Conservation (phyloP, 2,888 invertebrate species). For the Eristalis tenax region DNA sequence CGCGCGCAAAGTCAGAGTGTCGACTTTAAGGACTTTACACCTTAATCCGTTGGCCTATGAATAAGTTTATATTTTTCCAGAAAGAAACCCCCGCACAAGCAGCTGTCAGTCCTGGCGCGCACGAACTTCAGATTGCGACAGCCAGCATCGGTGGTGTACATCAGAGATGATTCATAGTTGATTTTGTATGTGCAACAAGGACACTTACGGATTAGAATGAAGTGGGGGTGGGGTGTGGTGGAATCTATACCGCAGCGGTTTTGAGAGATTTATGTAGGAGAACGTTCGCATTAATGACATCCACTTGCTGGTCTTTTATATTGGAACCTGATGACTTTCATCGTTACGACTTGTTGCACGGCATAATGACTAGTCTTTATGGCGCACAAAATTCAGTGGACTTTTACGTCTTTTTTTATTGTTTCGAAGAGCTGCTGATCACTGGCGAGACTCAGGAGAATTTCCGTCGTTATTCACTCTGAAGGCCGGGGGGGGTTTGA, state of each 20-base stretch:
- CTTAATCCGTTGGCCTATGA: constrained; percentile 53
- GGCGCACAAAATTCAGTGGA: background rate
- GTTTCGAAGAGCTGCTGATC: background rate
- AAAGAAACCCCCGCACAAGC: background rate
- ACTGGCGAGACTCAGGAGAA: background rate
- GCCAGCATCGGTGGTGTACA: background rate
- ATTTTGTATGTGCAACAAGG: background rate
- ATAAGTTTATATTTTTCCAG: constrained; percentile 7
- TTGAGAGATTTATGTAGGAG: background rate
- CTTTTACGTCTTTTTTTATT: background rate
- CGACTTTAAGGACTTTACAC: constrained; percentile 51
- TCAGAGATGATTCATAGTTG: background rate
- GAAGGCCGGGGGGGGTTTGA: background rate
- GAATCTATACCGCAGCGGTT: background rate
- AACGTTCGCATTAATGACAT: background rate
- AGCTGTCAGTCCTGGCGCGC: background rate
- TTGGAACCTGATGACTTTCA: background rate
- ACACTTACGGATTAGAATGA: background rate
- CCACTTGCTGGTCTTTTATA: background rate
- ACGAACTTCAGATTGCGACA: background rate
- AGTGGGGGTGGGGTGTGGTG: background rate
- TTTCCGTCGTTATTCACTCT: background rate
- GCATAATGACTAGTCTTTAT: background rate
- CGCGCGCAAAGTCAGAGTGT: constrained; percentile 35
- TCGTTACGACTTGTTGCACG: background rate